Evolutionary conservation across 2,113 vertebrate species (phyloP), one percentile per base, ranked within the genome.

Genomic region (Protomyctophum bolini): DNA sequence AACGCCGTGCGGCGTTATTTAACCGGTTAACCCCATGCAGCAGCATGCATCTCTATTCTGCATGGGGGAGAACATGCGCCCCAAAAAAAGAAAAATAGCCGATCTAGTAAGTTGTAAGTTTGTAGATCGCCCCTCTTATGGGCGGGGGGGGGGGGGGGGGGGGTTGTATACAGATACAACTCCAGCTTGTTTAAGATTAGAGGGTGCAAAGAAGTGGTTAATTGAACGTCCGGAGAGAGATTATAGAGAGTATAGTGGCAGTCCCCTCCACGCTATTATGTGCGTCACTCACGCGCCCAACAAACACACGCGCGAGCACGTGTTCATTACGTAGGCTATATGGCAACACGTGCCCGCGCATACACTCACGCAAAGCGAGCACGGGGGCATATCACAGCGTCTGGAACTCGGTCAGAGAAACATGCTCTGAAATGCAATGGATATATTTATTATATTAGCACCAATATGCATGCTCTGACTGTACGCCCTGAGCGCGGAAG

Each of bases 321-420:
- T 86, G 87, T 87, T 80, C 80, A 77, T 70, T 70, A 66, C 69
- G 81, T 83, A 75, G 21, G 21, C 21, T 21, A 21, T 21, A 21
- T 77, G 82, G 62, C 6, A 60, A 70, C 79, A 77, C 79, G 85
- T 86, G 83, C 85, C 81, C 88, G 86, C 79, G 61, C 63, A 77
- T 75, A 21, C 21, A 21, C 21, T 21, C 21, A 21, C 21, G 21
- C 75, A 63, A 76, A 51, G 62, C 59, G 60, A 85, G 83, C 86
- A 21, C 21, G 21, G 21, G 21, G 21, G 21, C 21, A 21, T 21
- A 21, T 21, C 85, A 87, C 87, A 87, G 83, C 81, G 76, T 74
- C 69, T 21, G 21, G 21, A 21, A 21, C 21, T 21, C 21, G 21
- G 21, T 21, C 21, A 21, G 21, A 21, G 21, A 21, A 21, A 21